Base-by-base conservation (phyloP, 2,113 vertebrate genomes). In the Acrocephalus kingi region DNA sequence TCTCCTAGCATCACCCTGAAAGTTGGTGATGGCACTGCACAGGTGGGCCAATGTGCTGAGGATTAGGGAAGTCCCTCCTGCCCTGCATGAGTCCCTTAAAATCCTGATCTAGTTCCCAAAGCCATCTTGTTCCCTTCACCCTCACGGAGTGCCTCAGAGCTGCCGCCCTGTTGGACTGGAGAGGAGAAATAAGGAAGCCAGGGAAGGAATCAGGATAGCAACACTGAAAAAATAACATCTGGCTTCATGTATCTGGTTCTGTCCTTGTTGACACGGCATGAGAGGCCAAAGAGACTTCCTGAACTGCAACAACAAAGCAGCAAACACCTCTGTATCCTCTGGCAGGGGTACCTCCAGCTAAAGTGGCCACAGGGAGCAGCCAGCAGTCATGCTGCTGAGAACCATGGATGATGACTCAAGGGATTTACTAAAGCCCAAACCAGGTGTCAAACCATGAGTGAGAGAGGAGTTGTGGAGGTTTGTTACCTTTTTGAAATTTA, bases 401-500 rank as follows among this genome's bases (percentile, higher is more conserved):
- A 48, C 33, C 13, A 24, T 0, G 2, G 13, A 20, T 0, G 2
- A 67, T 3, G 14, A 68, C 45, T 90, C 45, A 79, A 69, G 48
- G 22, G 31, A 73, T 75, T 82, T 28, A 52, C 28, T 62, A 39
- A 61, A 56, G 16, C 25, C 33, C 30, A 19, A 94, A 28, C 41
- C 61, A 30, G 13, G 7, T 74, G 31, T 79, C 49, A 87, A 56
- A 68, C 13, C 71, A 75, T 73, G 63, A 62, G 24, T 11, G n/a
- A 18, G 3, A 0, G 9, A 80, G 45, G n/a, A 67, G 39, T 3
- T 3, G 37, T 61, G 77, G 46, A 76, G 13, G 54, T 90, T 87
- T 78, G 55, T 94, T 97, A 84, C 84, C 68, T 96, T 86, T 84
- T 77, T 63, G 95, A 97, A 95, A 96, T 83, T 83, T 54, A 24